Conservation (phyloP, 2,797 vertebrate species). For the Iguana delicatissima region DNA sequence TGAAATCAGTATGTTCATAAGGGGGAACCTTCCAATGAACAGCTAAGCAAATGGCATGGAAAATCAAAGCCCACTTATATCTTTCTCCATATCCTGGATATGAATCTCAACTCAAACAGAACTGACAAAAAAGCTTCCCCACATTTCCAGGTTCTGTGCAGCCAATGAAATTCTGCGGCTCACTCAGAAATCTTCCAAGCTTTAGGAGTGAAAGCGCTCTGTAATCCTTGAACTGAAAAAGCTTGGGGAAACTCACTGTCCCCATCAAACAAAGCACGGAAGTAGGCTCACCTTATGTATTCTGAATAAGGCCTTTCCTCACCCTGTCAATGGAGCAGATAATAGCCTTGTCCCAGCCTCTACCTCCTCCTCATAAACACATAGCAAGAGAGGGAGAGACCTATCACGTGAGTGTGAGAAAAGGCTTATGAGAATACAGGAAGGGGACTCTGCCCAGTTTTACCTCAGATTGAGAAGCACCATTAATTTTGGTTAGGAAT, state of each 20-base stretch:
- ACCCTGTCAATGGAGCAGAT: neutral
- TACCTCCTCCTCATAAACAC: neutral
- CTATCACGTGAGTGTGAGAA: too few relatives aligned
- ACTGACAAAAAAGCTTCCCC: neutral
- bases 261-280: neutral
- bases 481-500: neutral
- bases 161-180: neutral
- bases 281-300: neutral
- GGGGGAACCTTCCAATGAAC: neutral
- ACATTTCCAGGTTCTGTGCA: neutral
- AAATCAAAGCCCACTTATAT: neutral
- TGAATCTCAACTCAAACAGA: neutral
- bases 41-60: neutral
- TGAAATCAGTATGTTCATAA: neutral
- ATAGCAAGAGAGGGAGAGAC: too few relatives aligned
- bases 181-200: neutral
- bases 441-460: neutral
- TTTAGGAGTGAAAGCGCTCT: neutral
- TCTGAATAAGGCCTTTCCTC: neutral
- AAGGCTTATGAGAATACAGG: neutral
- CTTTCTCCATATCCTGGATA: neutral
- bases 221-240: neutral
- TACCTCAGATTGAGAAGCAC: neutral
- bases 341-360: neutral
- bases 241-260: neutral